phyloP scores from a whole-genome alignment of 2,797 vertebrate species.

The Manis pentadactyla region DNA sequence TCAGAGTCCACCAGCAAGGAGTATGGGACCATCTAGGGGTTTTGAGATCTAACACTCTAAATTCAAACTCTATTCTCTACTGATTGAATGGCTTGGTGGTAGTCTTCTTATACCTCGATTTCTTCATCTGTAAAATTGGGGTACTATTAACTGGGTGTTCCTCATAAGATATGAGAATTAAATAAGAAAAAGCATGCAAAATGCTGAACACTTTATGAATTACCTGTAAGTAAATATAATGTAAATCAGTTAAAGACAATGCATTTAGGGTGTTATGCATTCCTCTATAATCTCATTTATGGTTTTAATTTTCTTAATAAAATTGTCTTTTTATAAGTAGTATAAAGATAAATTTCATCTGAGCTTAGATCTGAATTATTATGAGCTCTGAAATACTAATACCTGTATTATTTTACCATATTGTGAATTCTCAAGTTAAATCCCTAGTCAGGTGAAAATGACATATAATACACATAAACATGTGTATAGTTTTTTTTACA shows the following conservation, averaged over 20 bases:
- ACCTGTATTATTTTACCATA: conserved; percentile 11
- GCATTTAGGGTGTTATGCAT: not conserved
- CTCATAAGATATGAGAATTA: conserved; percentile 33
- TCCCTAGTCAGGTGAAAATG: conserved; percentile 31
- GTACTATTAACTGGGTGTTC: not conserved
- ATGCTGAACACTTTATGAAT: not conserved
- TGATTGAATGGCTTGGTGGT: not conserved
- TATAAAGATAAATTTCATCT: conserved; percentile 16
- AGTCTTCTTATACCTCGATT: not conserved
- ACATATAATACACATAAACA: too few species aligned
- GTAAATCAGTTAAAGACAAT: conserved; percentile 20
- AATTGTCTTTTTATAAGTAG: not conserved
- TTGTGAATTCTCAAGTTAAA: not conserved
- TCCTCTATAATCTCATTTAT: not conserved
- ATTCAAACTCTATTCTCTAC: not conserved
- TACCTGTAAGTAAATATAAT: not conserved
- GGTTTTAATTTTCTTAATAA: conserved; percentile 40
- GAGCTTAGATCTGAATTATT: not conserved
- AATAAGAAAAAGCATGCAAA: not conserved
- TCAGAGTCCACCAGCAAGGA: not conserved
- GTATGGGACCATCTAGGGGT: not conserved
- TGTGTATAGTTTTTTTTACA: too few species aligned
- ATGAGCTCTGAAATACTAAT: not conserved
- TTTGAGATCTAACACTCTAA: not conserved
- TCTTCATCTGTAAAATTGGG: not conserved